Percentiles rank a stretch among this genome's conserved stretches.
Conservation (phyloP, 1,140 invertebrate species). For the Pomacea maculata region DNA sequence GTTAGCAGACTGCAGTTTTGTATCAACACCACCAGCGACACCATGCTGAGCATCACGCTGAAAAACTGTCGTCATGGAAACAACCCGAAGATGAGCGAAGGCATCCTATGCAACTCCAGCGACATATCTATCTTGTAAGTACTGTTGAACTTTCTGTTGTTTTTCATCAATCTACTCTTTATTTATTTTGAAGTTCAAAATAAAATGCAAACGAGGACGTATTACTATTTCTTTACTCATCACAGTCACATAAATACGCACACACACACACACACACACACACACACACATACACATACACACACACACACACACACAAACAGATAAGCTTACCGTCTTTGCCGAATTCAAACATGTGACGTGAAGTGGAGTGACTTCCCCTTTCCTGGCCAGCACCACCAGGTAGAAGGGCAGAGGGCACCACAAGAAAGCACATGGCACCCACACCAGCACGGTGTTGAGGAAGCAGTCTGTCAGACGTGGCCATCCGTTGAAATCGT, state of each 20-base stretch:
- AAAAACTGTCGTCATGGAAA: constrained; percentile 16
- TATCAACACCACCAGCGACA: constrained; percentile 12
- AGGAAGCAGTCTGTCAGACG: constrained; percentile 43
- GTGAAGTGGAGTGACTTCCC: not conserved
- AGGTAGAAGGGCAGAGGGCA: constrained; percentile 77
- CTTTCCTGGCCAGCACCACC: constrained; percentile 75
- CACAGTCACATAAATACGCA: too few species aligned
- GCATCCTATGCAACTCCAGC: too few species aligned
- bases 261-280: not conserved
- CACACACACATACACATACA: not conserved
- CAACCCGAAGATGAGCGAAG: too few species aligned
- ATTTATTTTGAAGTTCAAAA: too few species aligned
- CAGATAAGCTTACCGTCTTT: constrained; percentile 4
- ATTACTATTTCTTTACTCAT: not conserved
- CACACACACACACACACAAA: not conserved
- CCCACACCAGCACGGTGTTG: constrained; percentile 81
- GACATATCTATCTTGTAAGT: too few species aligned
- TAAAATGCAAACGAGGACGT: not conserved
- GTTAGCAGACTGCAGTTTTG: constrained; percentile 18
- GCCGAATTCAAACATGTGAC: constrained; percentile 16
- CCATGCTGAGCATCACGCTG: constrained; percentile 20
- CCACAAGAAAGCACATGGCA: constrained; percentile 86
- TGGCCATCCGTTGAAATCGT: constrained; percentile 69
- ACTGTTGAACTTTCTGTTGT: too few species aligned
- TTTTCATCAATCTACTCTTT: too few species aligned